These are phyloP conservation scores for Acipenser transmontanus DNA, from an alignment of 2,797 vertebrate species.

Conservation along the genomic window DNA sequence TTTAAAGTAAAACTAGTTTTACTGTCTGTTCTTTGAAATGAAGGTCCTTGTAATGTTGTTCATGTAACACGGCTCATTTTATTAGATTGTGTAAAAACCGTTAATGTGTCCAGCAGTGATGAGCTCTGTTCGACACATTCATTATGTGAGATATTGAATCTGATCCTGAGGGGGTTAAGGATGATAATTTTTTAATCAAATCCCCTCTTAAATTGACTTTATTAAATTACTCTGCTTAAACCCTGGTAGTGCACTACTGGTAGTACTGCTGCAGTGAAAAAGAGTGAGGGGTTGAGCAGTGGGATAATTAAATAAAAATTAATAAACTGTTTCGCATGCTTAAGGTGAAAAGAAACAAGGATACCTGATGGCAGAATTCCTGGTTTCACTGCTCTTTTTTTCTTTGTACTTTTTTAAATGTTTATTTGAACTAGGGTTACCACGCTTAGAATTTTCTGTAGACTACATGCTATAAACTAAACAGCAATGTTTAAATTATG, in stretches of 20 bases:
- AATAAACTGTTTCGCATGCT: conserved; percentile 46
- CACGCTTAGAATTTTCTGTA: too few species aligned
- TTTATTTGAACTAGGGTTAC: too few species aligned
- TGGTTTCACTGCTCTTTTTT: conserved; percentile 42
- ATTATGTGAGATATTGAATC: conserved; percentile 68
- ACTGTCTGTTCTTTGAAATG: neutral
- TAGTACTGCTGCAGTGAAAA: conserved; percentile 44
- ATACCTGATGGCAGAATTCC: conserved; percentile 53
- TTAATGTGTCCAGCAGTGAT: conserved; percentile 70
- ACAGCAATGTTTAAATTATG: too few species aligned
- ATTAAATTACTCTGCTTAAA: conserved; percentile 76
- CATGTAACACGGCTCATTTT: conserved; percentile 13
- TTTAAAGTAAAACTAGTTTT: too few species aligned
- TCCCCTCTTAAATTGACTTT: conserved; percentile 70
- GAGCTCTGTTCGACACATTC: conserved; percentile 67
- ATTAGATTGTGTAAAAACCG: conserved; percentile 51
- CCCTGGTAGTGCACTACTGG: conserved; percentile 55
- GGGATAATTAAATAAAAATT: conserved; percentile 76
- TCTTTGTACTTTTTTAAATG: conserved; percentile 10
- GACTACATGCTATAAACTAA: too few species aligned
- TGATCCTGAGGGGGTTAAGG: conserved; percentile 56
- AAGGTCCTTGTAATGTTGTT: neutral
- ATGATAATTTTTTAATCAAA: conserved; percentile 78
- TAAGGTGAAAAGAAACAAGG: conserved; percentile 45
- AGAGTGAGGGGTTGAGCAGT: conserved; percentile 37